Evolutionary conservation across 1,140 invertebrate species (phyloP), one percentile per base, ranked within the genome.

Genomic region (Drosophila sp.): DNA sequence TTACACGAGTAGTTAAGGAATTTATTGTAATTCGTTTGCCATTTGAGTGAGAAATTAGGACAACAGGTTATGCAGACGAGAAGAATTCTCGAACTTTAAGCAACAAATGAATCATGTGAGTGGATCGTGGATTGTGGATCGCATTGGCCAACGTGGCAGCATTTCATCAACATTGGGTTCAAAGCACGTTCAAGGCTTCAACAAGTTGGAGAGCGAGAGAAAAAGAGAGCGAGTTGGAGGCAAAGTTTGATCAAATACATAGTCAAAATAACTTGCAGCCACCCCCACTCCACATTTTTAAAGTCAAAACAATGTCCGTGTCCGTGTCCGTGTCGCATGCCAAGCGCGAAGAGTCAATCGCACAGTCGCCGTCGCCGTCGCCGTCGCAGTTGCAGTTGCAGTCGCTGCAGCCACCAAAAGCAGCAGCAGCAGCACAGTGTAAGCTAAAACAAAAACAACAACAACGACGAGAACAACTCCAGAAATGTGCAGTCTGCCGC

Each of bases 1-100:
- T 84, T 83, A 84, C 72, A 83, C 57, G 63, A 72, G 63, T 80
- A 62, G 76, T 73, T 80, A 83, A 76, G 72, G 80, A 83, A 83
- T 83, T 83, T 83, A 83, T 83, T 83, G 72, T 84, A 83, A 76
- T 83, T 81, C 78, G 54, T 65, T 25, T 58, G 57, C 16, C 57
- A 25, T 74, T 75, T 74, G 64, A 82, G 70, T 74, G 65, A 82
- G 74, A 81, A 81, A 81, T 81, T 82, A 82, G 82, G 80, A 53
- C 78, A 80, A 76, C 76, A 76, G 65, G 65, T 80, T 79, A 59
- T 62, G 78, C 62, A 59, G 46, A 14, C 40, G 21, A 38, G 25
- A 34, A 14, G 21, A 62, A 62, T 48, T 62, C 34, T 16, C 58
- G 32, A 62, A 62, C 25, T 11, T 11, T 38, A 38, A 27, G 41